Evolutionary conservation across 2,113 vertebrate genomes (phyloP), one percentile per base, ranked within the genome.

Genomic region (Geothlypis trichas): DNA sequence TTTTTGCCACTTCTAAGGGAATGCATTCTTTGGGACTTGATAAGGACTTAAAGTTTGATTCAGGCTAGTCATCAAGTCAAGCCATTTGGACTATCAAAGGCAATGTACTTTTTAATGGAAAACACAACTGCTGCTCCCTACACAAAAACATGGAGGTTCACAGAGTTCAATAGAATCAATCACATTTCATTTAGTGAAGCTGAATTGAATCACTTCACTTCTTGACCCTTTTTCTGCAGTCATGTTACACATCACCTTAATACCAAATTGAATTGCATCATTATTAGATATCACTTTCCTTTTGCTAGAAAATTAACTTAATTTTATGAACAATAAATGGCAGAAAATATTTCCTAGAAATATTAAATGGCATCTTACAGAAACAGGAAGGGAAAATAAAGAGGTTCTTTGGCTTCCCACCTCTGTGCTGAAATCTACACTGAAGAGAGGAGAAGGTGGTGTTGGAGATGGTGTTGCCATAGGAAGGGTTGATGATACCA

Each of bases 371-470:
- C 15, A 75, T 55, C 57, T 90, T 73, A 92, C 15, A 79, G 58
- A 82, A 89, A 58, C 3, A 78, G 33, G 52, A 88, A 68, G 18
- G 30, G 57, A 84, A 93, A 84, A 90, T 31, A 81, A 77, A 41
- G 11, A 73, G 33, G 26, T 42, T 78, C 51, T 95, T 31, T 62
- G 54, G 54, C 41, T 77, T 96, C 98, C 71, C 97, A 99, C 99
- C 98, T 99, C 99, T 42, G 98, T 94, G 91, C 98, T 98, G 93
- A 99, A 99, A 96, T 99, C 98, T 24, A 99, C 98, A 76, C 98
- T 98, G 97, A 99, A 99, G 80, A 99, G 98, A 87, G 99, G 99
- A 93, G 99, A 99, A 91, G 99, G 98, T 77, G 98, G 99, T 51
- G 99, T 98, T 90, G 98, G 98, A 95, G 98, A 98, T 90, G 98